Base-by-base conservation (phyloP, 2,797 vertebrate species). In the Urophycis tenuis region DNA sequence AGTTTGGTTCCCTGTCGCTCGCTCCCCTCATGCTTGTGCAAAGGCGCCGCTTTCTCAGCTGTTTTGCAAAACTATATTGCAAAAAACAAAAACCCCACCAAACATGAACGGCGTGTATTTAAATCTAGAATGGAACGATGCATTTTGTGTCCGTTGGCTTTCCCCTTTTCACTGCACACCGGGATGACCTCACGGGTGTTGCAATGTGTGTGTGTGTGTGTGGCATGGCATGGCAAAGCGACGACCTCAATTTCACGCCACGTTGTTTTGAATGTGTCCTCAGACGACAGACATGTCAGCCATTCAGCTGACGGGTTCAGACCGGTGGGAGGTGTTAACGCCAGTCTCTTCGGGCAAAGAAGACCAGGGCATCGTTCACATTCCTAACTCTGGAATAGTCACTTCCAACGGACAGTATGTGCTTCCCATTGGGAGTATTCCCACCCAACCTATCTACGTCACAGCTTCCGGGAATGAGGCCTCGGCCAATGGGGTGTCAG, bases 251-350 rank as follows among this genome's bases (percentile, higher is more conserved):
- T 53, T 53, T 53, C 19, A 49, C 45, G 45, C 19, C 32, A 12
- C 77, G 17, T 76, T 69, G 80, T 76, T 76, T 80, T 67, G 0
- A 33, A 83, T 84, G 75, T 78, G 14, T 75, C 79, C 75, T 77
- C 93, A 98, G 96, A 95, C 95, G 64, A 96, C 95, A 87, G 96
- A 98, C 84, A 95, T 99, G 94, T 88, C 96, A 77, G 94, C 96
- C 91, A 96, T 98, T 87, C 98, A 99, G 89, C 91, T 99, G 91
- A 93, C 96, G 22, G 95, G 94, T 88, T 92, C 97, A 81, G 96
- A 96, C 91, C 95, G 96, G 91, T 99, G 98, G 98, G 96, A 99
- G 88, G 95, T 99, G 87, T 92, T 99, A 81, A 96, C 97, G 86
- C 94, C 96, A n/a, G 87, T 93, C 71, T 93, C 96, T 29, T 86